Evolutionary conservation across 2,797 vertebrate species (phyloP).

Genomic region (Arremon brunneinucha): DNA sequence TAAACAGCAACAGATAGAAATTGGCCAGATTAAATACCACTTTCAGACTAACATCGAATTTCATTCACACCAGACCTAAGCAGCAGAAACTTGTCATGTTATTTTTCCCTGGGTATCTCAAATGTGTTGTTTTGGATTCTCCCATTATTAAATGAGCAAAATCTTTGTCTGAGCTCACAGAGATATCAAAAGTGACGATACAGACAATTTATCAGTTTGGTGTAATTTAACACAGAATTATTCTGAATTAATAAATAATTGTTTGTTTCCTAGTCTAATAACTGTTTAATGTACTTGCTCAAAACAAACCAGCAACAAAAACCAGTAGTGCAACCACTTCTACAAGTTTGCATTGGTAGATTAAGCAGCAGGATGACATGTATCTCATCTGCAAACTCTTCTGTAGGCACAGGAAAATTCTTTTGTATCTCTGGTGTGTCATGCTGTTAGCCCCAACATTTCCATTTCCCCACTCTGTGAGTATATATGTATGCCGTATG

Average conservation of each 20-base stretch:
- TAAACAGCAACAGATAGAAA: background rate
- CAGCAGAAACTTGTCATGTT: background rate
- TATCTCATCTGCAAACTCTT: background rate
- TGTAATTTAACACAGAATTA: background rate
- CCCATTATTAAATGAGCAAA: background rate
- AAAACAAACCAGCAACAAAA: background rate
- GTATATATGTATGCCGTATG: too few relatives aligned
- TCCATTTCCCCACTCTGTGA: background rate
- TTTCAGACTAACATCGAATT: background rate
- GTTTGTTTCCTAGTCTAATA: background rate
- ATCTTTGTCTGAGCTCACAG: background rate
- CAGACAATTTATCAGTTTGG: background rate
- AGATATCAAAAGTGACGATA: background rate
- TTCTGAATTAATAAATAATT: background rate
- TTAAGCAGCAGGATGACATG: background rate
- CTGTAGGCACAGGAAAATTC: background rate
- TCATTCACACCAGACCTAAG: background rate
- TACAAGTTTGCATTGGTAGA: background rate
- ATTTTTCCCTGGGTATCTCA: background rate
- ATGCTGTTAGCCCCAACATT: background rate
- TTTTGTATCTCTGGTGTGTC: background rate
- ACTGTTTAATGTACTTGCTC: background rate
- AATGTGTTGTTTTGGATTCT: background rate
- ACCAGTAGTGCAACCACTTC: fast-evolving
- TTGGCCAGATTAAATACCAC: background rate